A percentile compares a stretch with the other conserved stretches of the same genome.
phyloP scores from a whole-genome alignment of 2,888 invertebrate genomes.

The Cecidostiba fungosa region DNA sequence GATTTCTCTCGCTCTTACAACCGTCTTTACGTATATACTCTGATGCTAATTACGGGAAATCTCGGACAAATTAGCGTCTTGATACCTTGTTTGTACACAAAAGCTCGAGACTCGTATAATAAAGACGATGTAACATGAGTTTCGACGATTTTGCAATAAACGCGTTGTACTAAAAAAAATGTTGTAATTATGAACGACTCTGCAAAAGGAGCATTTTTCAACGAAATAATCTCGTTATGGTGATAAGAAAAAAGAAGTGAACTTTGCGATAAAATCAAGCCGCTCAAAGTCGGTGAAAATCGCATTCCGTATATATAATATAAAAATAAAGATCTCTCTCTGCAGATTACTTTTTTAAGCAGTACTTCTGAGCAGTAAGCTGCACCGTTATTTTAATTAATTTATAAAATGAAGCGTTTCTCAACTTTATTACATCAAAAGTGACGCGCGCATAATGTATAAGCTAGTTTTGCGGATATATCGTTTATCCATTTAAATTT shows the following conservation, averaged over 20 bases:
- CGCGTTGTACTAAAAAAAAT: no score
- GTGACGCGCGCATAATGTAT: no score
- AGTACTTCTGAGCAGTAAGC: no score
- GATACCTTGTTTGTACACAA: neutral
- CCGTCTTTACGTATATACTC: neutral
- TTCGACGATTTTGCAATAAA: neutral
- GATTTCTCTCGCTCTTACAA: neutral
- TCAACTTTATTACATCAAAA: neutral
- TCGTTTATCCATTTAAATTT: neutral
- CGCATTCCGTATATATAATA: neutral
- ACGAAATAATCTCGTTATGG: conserved; percentile 14
- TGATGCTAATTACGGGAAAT: conserved; percentile 54
- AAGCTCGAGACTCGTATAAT: neutral
- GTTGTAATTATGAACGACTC: no score
- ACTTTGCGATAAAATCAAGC: conserved; percentile 15
- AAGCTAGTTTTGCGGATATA: neutral
- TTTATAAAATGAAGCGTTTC: neutral
- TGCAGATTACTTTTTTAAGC: neutral
- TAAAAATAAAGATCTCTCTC: conserved; percentile 18
- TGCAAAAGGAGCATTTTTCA: neutral
- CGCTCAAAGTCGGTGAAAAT: conserved; percentile 15
- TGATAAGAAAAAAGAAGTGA: conserved; percentile 16
- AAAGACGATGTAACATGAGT: neutral
- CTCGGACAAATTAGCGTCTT: conserved; percentile 54
- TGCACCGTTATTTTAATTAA: conserved; percentile 24